A percentile compares a stretch with the other conserved stretches of the same genome.
Conservation (phyloP, 2,888 invertebrate species). For the Ctenicera cuprea region DNA sequence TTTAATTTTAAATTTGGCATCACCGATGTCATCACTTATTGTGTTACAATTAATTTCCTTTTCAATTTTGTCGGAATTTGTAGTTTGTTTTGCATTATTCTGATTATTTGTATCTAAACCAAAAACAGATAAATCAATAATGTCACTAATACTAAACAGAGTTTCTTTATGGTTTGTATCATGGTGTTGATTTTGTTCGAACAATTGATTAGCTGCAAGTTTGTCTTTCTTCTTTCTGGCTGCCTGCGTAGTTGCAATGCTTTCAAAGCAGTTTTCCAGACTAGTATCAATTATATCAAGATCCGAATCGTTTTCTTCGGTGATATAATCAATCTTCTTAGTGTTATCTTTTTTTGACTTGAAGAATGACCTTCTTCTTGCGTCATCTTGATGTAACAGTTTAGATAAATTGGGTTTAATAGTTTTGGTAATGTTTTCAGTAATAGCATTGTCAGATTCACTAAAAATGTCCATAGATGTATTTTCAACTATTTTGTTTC, state of each 20-base stretch:
- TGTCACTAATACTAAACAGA: slow-evolving; percentile 19
- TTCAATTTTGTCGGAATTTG: not conserved
- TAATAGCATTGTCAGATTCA: not conserved
- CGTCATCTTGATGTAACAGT: slow-evolving; percentile 2
- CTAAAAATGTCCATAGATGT: slow-evolving; percentile 23
- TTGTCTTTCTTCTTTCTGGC: not conserved
- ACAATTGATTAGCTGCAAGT: not conserved
- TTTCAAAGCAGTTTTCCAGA: slow-evolving; percentile 9
- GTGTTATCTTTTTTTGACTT: not conserved
- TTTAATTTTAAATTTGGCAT: slow-evolving; percentile 21
- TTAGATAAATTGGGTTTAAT: slow-evolving; percentile 14
- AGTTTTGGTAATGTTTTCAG: not conserved
- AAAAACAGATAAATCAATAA: slow-evolving; percentile 60
- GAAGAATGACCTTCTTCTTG: not conserved
- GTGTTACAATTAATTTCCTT: not conserved
- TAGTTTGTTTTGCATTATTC: not conserved
- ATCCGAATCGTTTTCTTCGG: not conserved
- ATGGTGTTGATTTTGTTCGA: not conserved
- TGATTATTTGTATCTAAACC: slow-evolving; percentile 46
- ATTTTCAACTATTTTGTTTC: slow-evolving; percentile 10
- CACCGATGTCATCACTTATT: not conserved
- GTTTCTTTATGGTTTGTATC: slow-evolving; percentile 12
- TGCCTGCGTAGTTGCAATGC: not conserved
- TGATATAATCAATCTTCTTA: not conserved
- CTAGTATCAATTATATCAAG: slow-evolving; percentile 31